Percentiles rank a stretch among this genome's conserved stretches.
phyloP scores from a whole-genome alignment of 2,113 vertebrate species.

The Petaurus breviceps region DNA sequence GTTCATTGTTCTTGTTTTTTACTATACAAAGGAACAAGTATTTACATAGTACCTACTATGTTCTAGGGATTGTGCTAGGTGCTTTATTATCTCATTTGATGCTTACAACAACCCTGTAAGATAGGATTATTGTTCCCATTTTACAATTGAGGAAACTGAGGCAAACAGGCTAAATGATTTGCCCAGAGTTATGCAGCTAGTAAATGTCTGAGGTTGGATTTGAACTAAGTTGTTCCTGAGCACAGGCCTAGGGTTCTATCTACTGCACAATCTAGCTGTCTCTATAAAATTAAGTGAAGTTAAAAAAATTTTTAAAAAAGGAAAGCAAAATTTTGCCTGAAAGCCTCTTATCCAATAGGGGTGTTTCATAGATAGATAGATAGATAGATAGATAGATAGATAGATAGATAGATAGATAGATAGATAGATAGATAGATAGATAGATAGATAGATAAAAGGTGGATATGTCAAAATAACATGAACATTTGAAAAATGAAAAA shows the following conservation, averaged over 20 bases:
- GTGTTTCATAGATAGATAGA: neutral
- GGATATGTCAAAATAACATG: neutral
- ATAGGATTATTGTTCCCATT: neutral
- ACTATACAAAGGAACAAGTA: neutral
- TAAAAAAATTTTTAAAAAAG: too few species aligned
- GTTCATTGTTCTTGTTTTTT: neutral
- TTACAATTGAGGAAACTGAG: neutral
- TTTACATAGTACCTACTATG: neutral
- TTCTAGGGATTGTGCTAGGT: neutral
- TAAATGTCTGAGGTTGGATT: neutral
- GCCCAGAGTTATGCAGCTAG: neutral
- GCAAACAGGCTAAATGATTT: neutral
- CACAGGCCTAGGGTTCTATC: neutral
- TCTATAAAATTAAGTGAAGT: neutral
- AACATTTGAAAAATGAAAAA: neutral
- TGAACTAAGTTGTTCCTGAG: neutral
- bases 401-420: too few species aligned
- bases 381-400: too few species aligned
- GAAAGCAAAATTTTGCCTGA: neutral
- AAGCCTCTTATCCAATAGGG: neutral
- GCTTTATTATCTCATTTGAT: neutral
- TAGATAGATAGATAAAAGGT: too few species aligned
- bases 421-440: too few species aligned
- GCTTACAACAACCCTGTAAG: neutral
- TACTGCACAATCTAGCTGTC: neutral